Evolutionary conservation across 2,797 vertebrate species (phyloP).

Genomic region (Oryzias sinensis): DNA sequence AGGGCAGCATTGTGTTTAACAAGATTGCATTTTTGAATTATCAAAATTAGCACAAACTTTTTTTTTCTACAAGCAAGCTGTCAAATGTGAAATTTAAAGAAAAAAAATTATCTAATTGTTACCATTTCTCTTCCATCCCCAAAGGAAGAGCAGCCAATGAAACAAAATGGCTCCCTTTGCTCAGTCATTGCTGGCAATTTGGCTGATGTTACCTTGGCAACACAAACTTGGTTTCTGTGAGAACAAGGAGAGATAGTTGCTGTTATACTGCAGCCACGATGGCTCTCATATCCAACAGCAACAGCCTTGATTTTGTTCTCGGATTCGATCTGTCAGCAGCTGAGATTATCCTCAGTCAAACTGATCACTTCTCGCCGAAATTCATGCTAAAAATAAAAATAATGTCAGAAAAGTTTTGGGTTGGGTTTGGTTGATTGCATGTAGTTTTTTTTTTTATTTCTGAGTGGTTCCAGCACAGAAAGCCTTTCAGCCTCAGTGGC

Average conservation of each 20-base stretch:
- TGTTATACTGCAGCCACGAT: conserved; percentile 43
- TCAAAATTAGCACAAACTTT: neutral
- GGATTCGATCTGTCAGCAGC: conserved; percentile 26
- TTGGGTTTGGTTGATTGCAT: too few species aligned
- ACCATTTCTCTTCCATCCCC: conserved; percentile 12
- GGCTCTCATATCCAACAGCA: conserved; percentile 49
- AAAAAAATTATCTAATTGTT: neutral
- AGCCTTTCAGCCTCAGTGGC: conserved; percentile 13
- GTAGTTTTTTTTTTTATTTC: neutral
- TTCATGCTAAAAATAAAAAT: neutral
- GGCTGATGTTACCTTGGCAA: conserved; percentile 77
- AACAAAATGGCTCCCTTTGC: conserved; percentile 77
- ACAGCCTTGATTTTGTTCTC: conserved; percentile 52
- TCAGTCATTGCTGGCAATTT: conserved; percentile 73
- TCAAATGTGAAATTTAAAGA: conserved; percentile 19
- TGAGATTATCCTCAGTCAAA: conserved; percentile 25
- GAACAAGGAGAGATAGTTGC: conserved; percentile 59
- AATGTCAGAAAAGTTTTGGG: neutral
- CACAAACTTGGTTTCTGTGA: conserved; percentile 74
- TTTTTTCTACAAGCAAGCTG: conserved; percentile 1
- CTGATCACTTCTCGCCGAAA: conserved; percentile 11
- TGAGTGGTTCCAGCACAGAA: neutral
- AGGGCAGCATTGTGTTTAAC: too few species aligned
- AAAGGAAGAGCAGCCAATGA: conserved; percentile 62
- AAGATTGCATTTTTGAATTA: too few species aligned